A percentile compares a stretch with the other conserved stretches of the same genome.
Evolutionary conservation across 2,113 vertebrate species (phyloP).

Genomic region (Polyodon spathula): DNA sequence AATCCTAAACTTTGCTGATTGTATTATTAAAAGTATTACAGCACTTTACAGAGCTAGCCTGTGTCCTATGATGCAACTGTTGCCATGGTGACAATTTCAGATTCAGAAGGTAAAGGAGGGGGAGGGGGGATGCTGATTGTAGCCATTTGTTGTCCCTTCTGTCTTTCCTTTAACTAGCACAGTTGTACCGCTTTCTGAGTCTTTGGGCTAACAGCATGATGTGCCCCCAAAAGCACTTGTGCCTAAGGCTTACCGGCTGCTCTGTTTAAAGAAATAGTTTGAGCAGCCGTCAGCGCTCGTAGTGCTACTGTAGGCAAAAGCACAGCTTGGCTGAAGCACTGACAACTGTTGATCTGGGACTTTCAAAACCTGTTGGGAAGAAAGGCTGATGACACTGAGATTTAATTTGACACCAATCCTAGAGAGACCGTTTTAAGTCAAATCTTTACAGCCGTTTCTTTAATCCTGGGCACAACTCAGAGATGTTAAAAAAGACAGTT

Average conservation of each 20-base stretch:
- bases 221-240: constrained; percentile 39
- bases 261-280: constrained; percentile 36
- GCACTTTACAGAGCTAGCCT: constrained; percentile 33
- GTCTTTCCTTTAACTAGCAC: constrained; percentile 47
- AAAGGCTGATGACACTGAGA: constrained; percentile 37
- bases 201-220: constrained; percentile 42
- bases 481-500: constrained; percentile 29
- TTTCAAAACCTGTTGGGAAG: constrained; percentile 38
- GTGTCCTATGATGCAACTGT: constrained; percentile 43
- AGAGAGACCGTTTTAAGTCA: constrained; percentile 33
- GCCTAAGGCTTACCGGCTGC: constrained; percentile 47
- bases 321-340: constrained; percentile 36
- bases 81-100: constrained; percentile 57
- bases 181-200: constrained; percentile 43
- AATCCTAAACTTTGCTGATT: constrained; percentile 11
- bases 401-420: constrained; percentile 40
- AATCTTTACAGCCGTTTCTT: constrained; percentile 41
- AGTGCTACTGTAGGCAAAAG: constrained; percentile 38
- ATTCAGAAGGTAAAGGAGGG: constrained; percentile 15
- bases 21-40: neutral
- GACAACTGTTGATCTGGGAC: constrained; percentile 47
- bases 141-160: constrained; percentile 43
- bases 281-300: constrained; percentile 35
- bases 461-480: constrained; percentile 23
- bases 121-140: constrained; percentile 35